phyloP scores from a whole-genome alignment of 2,888 invertebrate genomes.

The Melanotus villosus region DNA sequence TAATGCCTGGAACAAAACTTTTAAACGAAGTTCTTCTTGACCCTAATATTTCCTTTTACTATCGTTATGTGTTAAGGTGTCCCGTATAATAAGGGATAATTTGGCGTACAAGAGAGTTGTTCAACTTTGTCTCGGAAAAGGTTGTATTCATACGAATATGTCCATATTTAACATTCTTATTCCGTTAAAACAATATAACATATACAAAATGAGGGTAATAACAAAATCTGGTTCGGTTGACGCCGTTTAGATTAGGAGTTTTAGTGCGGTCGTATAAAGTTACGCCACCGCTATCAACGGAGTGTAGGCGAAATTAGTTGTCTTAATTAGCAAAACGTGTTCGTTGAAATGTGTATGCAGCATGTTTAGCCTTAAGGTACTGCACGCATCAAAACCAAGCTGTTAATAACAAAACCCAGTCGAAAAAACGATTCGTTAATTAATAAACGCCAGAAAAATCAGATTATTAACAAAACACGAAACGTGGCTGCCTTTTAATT shows the following conservation, averaged over 20 bases:
- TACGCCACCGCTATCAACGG: constrained; percentile 32
- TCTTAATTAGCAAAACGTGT: constrained; percentile 32
- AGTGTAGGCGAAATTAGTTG: constrained; percentile 37
- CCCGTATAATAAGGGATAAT: too few relatives aligned
- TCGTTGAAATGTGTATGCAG: not conserved
- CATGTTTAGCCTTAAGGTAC: not conserved
- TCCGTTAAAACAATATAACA: not conserved
- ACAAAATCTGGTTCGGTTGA: constrained; percentile 38
- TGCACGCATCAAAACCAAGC: not conserved
- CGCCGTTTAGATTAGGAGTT: constrained; percentile 40
- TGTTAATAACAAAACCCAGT: not conserved
- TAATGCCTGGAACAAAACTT: too few relatives aligned
- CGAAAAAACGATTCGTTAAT: too few relatives aligned
- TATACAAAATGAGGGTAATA: constrained; percentile 20
- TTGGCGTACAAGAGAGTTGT: too few relatives aligned
- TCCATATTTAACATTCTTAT: not conserved
- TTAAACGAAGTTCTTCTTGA: too few relatives aligned
- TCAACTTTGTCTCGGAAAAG: too few relatives aligned
- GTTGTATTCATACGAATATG: not conserved
- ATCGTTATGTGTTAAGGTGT: too few relatives aligned
- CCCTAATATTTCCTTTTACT: too few relatives aligned
- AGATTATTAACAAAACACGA: too few relatives aligned
- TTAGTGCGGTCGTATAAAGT: constrained; percentile 40
- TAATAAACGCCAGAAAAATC: too few relatives aligned
- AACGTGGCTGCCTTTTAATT: too few relatives aligned